phyloP scores from a whole-genome alignment of 2,888 invertebrate species.

The Panzeria rudis region DNA sequence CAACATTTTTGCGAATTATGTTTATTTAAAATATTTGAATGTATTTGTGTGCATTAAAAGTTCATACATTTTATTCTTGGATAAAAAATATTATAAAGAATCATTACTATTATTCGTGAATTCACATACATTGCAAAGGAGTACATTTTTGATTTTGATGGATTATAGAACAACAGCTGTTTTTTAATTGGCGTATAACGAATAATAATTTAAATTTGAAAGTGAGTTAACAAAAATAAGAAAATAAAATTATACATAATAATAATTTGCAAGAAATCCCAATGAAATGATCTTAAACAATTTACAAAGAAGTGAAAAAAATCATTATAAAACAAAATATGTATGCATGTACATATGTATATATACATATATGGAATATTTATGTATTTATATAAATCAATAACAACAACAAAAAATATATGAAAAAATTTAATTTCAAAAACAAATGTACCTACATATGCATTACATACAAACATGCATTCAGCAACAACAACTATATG shows the following conservation, averaged over 20 bases:
- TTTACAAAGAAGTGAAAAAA: not conserved
- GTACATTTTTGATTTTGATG: not conserved
- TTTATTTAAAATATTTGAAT: not conserved
- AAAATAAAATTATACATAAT: not conserved
- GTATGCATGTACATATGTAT: no score
- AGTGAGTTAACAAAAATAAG: constrained; percentile 17
- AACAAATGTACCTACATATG: no score
- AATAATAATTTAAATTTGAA: constrained; percentile 2
- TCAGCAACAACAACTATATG: not conserved
- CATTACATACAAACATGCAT: no score
- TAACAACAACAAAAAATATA: no score
- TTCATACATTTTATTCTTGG: not conserved
- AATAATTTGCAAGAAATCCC: not conserved
- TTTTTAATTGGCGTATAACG: not conserved
- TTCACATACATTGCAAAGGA: not conserved
- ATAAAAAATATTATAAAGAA: not conserved
- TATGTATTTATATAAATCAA: no score
- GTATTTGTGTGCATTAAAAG: not conserved
- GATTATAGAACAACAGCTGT: constrained; percentile 39
- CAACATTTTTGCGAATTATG: not conserved
- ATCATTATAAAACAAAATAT: not conserved
- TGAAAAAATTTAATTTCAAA: no score
- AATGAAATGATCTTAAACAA: not conserved
- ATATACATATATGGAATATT: no score
- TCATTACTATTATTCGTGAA: not conserved